phyloP scores from a whole-genome alignment of 1,140 invertebrate genomes.

The Vanessa tameamea region DNA sequence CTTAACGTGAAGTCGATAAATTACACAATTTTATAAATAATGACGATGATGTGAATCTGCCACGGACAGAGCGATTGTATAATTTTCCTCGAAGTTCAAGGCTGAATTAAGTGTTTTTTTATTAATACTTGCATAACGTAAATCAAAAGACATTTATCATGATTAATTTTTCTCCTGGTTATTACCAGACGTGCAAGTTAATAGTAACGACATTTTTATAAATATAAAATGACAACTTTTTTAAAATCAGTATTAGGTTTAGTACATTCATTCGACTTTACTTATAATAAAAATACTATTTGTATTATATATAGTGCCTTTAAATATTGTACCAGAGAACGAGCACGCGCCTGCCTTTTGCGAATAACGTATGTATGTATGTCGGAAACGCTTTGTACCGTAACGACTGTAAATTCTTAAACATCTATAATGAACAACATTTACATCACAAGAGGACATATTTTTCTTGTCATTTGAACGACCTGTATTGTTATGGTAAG shows the following conservation, averaged over 20 bases:
- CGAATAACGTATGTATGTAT: background rate
- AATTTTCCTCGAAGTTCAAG: constrained; percentile 37
- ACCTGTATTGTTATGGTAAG: constrained; percentile 28
- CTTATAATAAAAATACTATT: background rate
- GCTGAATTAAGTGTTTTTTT: constrained; percentile 25
- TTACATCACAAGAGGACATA: constrained; percentile 18
- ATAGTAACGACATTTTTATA: background rate
- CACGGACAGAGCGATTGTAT: constrained; percentile 14
- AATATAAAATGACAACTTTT: too few species aligned
- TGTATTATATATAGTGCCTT: background rate
- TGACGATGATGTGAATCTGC: constrained; percentile 18
- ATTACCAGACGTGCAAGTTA: background rate
- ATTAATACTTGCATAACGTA: constrained; percentile 12
- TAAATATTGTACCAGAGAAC: background rate
- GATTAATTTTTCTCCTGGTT: constrained; percentile 6
- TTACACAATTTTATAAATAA: constrained; percentile 26
- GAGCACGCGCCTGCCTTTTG: constrained; percentile 9
- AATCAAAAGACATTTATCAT: constrained; percentile 7
- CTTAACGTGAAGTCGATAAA: constrained; percentile 14
- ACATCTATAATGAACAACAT: constrained; percentile 13
- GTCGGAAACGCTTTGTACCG: constrained; percentile 10
- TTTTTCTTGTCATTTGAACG: constrained; percentile 16
- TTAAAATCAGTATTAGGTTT: background rate
- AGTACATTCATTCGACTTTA: too few species aligned
- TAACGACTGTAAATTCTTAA: constrained; percentile 21